Percentiles rank a stretch among this genome's conserved stretches.
These are phyloP conservation scores for Spodoptera litura DNA, from an alignment of 1,140 invertebrate genomes.

Conservation along the genomic window DNA sequence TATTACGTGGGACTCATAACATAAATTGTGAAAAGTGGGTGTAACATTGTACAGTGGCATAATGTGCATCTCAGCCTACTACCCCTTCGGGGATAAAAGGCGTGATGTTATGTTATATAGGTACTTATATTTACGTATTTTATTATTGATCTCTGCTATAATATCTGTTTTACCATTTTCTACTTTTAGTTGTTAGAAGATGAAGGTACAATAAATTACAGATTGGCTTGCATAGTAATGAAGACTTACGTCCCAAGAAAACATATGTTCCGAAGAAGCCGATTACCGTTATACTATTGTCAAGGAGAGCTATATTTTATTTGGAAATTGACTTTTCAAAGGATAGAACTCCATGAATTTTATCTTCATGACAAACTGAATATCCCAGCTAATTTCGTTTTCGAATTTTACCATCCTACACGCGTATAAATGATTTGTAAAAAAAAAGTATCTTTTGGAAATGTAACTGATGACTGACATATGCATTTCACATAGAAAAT, in stretches of 20 bases:
- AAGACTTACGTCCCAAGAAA: constrained; percentile 59
- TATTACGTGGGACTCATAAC: too few relatives aligned
- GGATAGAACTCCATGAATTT: constrained; percentile 68
- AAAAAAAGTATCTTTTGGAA: too few relatives aligned
- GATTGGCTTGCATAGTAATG: constrained; percentile 65
- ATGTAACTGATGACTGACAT: too few relatives aligned
- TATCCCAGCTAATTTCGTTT: constrained; percentile 60
- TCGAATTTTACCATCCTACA: constrained; percentile 68
- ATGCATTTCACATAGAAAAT: too few relatives aligned
- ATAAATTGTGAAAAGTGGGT: too few relatives aligned
- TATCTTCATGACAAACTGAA: constrained; percentile 54
- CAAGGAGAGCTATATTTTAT: constrained; percentile 58
- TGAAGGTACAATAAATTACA: constrained; percentile 50
- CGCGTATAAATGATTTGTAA: constrained; percentile 25
- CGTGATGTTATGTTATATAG: too few relatives aligned
- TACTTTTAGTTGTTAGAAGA: constrained; percentile 63
- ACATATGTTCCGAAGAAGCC: constrained; percentile 58
- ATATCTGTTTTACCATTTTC: background rate
- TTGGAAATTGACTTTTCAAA: constrained; percentile 59
- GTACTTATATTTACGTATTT: background rate
- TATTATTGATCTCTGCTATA: background rate
- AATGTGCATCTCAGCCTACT: too few relatives aligned
- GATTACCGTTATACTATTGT: constrained; percentile 69
- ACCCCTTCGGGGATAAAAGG: too few relatives aligned
- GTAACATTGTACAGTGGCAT: too few relatives aligned